These are phyloP conservation scores for Cyphomyrus discorhynchus DNA, from an alignment of 2,113 vertebrate species.

Conservation along the genomic window DNA sequence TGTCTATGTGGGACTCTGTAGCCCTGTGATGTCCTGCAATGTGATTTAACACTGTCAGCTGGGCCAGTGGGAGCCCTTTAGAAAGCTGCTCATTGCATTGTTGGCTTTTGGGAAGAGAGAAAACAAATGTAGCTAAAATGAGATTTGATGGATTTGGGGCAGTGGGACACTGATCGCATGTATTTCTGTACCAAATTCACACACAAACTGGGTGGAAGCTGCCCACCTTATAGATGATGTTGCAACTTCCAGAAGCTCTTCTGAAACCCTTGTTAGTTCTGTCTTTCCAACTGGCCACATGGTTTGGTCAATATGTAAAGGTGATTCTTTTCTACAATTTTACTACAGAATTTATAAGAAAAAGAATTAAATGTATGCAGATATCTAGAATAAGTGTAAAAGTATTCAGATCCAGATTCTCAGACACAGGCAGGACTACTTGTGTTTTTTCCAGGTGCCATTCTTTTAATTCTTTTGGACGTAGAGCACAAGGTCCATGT, in stretches of 20 bases:
- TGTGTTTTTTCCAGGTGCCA: neutral
- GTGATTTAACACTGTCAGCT: neutral
- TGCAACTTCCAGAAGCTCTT: neutral
- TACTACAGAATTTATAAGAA: constrained; percentile 19
- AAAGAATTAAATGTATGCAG: neutral
- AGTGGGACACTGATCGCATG: constrained; percentile 13
- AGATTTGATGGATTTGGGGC: constrained; percentile 20
- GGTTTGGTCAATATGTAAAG: neutral
- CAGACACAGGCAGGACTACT: constrained; percentile 12
- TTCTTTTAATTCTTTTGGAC: neutral
- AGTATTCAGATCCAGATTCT: neutral
- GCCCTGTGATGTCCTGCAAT: neutral
- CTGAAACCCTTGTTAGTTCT: neutral
- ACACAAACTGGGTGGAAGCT: neutral
- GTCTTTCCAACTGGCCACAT: neutral
- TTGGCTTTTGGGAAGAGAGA: neutral
- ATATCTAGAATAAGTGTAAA: neutral
- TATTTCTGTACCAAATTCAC: constrained; percentile 15
- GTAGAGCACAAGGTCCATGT: constrained; percentile 7
- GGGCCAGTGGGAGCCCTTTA: neutral
- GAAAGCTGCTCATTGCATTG: constrained; percentile 4
- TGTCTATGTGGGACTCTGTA: neutral
- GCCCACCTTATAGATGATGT: neutral
- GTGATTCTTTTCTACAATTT: constrained; percentile 24
- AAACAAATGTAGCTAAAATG: neutral